These are phyloP conservation scores for Dryoscopus gambensis DNA, from an alignment of 2,113 vertebrate species.

Conservation along the genomic window DNA sequence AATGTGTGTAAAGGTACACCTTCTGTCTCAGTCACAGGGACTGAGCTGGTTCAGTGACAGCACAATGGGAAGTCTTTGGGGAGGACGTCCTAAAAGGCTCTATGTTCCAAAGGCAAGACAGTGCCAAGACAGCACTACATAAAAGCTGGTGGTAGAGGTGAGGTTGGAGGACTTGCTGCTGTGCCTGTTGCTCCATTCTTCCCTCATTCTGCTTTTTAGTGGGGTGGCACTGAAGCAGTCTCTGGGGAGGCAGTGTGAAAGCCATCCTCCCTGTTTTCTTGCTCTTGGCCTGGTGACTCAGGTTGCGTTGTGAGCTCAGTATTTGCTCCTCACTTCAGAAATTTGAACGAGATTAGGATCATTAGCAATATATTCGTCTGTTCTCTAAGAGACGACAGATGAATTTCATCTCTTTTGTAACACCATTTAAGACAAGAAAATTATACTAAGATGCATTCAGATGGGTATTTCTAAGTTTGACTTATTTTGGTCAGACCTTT, in stretches of 20 bases:
- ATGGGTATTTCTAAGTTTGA: not conserved
- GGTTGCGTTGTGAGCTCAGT: not conserved
- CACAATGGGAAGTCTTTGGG: not conserved
- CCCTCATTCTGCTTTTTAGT: not conserved
- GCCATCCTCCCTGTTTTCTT: not conserved
- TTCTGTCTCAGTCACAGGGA: not conserved
- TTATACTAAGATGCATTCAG: not conserved
- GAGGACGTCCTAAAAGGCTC: not conserved
- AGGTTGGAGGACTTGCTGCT: not conserved
- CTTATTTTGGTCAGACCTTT: not conserved
- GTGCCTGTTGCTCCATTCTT: not conserved
- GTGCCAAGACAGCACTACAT: not conserved
- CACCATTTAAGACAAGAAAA: not conserved
- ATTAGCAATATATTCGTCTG: not conserved
- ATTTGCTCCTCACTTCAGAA: not conserved
- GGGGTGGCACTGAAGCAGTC: not conserved
- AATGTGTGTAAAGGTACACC: not conserved
- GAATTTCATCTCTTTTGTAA: not conserved
- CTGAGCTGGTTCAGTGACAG: not conserved
- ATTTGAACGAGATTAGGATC: conserved; percentile 15
- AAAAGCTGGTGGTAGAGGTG: too few species aligned
- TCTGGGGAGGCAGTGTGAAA: not conserved
- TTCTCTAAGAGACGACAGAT: not conserved
- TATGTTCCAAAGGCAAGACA: not conserved
- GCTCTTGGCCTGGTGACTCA: conserved; percentile 10